A percentile compares a stretch with the other conserved stretches of the same genome.
These are phyloP conservation scores for Batillaria attramentaria DNA, from an alignment of 1,140 invertebrate genomes.

Conservation along the genomic window DNA sequence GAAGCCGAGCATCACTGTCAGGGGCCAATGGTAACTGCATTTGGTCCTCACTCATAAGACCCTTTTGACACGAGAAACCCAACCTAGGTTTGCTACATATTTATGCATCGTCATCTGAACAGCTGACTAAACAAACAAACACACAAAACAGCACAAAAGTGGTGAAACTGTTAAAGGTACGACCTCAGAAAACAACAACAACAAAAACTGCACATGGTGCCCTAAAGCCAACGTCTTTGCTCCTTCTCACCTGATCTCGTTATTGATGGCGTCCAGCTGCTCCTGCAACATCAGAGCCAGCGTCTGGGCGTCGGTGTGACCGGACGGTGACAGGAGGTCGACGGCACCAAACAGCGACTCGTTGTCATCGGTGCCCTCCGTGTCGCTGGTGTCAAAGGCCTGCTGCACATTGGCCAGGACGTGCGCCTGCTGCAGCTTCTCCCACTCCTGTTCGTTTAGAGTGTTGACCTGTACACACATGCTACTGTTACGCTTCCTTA, in stretches of 20 bases:
- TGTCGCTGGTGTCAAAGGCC: constrained; percentile 87
- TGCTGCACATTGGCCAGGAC: constrained; percentile 93
- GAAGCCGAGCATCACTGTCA: no score
- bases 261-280: constrained; percentile 99
- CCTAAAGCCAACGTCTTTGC: background rate
- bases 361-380: constrained; percentile 75
- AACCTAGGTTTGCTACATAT: no score
- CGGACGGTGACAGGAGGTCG: constrained; percentile 76
- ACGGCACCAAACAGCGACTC: constrained; percentile 78
- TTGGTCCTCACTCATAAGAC: no score
- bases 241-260: constrained; percentile 85
- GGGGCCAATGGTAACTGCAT: no score
- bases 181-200: no score
- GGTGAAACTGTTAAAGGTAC: no score
- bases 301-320: constrained; percentile 96
- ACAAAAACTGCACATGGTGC: no score
- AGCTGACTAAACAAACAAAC: no score
- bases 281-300: constrained; percentile 99
- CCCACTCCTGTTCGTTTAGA: constrained; percentile 86
- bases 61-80: no score
- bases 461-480: constrained; percentile 74
- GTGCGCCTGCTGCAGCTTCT: constrained; percentile 94
- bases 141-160: no score
- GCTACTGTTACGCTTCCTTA: no score
- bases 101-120: no score